Conservation (phyloP, 2,797 vertebrate species). For the Acomys russatus region DNA sequence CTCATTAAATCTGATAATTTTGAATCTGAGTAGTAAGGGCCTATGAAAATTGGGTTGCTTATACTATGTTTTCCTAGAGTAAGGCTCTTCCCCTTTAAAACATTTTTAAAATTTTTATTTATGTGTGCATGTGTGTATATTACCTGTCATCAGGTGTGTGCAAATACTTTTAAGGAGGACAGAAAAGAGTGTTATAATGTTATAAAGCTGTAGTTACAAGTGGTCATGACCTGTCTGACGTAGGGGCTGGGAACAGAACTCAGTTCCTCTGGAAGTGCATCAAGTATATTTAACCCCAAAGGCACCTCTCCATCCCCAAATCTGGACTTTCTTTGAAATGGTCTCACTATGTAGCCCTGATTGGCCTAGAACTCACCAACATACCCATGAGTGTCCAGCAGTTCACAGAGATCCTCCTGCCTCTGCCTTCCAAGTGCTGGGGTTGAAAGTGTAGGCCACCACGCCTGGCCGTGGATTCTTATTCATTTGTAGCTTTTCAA, state of each 20-base stretch:
- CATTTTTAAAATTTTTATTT: background rate
- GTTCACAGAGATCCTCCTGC: background rate
- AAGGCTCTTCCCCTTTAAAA: background rate
- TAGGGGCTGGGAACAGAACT: background rate
- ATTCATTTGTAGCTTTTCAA: slow-evolving; percentile 62
- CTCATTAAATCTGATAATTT: slow-evolving; percentile 43
- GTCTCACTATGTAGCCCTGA: background rate
- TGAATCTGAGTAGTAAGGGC: background rate
- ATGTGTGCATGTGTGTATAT: background rate
- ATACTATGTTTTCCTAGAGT: background rate
- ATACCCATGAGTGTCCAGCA: background rate
- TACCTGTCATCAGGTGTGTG: no score
- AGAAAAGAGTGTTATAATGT: background rate
- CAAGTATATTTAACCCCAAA: no score
- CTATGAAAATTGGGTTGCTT: slow-evolving; percentile 19
- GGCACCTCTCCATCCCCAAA: background rate
- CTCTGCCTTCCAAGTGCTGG: background rate
- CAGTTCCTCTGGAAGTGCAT: background rate
- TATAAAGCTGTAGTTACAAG: background rate
- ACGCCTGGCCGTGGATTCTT: background rate
- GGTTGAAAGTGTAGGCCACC: background rate
- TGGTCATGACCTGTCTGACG: no score
- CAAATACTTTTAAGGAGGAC: background rate
- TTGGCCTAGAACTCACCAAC: background rate
- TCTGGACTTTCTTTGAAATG: background rate